Evolutionary conservation across 2,888 invertebrate species (phyloP), one percentile per base, ranked within the genome.

Genomic region (Drosophila pegasa): DNA sequence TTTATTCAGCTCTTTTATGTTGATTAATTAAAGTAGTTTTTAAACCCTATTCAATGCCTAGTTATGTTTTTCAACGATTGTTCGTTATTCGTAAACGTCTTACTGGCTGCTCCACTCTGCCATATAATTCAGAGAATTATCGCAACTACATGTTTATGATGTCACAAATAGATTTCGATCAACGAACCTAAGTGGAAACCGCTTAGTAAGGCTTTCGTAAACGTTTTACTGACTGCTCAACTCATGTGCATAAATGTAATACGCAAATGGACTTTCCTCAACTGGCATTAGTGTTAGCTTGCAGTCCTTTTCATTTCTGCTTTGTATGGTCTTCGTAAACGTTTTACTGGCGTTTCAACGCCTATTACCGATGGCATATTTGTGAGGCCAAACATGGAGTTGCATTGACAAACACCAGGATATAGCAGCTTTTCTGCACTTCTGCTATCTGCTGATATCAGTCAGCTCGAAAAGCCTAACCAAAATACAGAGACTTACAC

Each of bases 61-160:
- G 6, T 1, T 18, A 12, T 12, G 29, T 12, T 3, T 8, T 3
- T 31, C 8, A 2, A 22, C 8, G 6, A 20, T 22, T n/a, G 9
- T 10, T 10, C n/a, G 14, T 27, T 18, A 5, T 43, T 43, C 27
- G 18, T 10, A 43, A 56, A 37, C 20, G 58, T 57, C 43, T 22
- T 3, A 27, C 58, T n/a, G 10, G 5, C 37, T 16, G 18, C 20
- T 16, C 12, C 12, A 20, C 2, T 8, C 16, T 22, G 22, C n/a
- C 3, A 2, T 1, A 22, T 7, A 14, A 12, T 6, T 40, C 5
- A 1, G 6, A 40, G 12, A 40, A 2, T 7, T 40, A 6, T 14
- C 0, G 12, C 37, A 16, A 0, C 3, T 20, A 12, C 0, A 22
- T 2, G n/a, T 6, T n/a, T n/a, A n/a, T n/a, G 1, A 12, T 20